Percentiles rank a stretch among this genome's conserved stretches.
Evolutionary conservation across 64 coral and sea anemone genomes (phyloP).

Genomic region (Hydrozoanthus tunicans): DNA sequence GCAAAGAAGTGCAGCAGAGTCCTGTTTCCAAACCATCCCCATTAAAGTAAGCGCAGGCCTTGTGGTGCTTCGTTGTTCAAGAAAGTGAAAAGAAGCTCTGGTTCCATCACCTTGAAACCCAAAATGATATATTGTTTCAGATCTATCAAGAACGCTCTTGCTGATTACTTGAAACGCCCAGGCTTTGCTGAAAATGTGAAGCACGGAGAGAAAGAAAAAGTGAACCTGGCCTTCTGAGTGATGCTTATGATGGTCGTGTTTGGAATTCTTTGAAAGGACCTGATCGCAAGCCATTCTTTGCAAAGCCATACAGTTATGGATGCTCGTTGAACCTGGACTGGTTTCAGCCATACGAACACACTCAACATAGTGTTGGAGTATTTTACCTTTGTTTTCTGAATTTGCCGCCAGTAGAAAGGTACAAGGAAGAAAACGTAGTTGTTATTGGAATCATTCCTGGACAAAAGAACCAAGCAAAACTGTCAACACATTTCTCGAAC

Average conservation of each 20-base stretch:
- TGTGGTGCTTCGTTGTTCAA: too few species aligned
- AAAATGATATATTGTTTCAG: conserved; percentile 1
- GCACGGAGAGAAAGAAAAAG: neutral
- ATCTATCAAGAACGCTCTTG: neutral
- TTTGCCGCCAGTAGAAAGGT: conserved; percentile 58
- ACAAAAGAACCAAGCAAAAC: conserved; percentile 53
- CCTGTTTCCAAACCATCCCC: too few species aligned
- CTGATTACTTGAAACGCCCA: neutral
- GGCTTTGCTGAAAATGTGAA: conserved; percentile 19
- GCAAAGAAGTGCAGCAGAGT: too few species aligned
- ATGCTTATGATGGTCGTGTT: conserved; percentile 11
- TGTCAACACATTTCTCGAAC: conserved; percentile 67
- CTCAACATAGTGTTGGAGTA: conserved; percentile 39
- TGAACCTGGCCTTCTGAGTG: neutral
- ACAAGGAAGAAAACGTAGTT: conserved; percentile 61
- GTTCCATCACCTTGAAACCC: too few species aligned
- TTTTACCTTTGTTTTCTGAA: conserved; percentile 68
- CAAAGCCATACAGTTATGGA: neutral
- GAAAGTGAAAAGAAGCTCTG: too few species aligned
- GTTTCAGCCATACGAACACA: neutral
- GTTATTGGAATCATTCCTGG: conserved; percentile 73
- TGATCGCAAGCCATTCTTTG: neutral
- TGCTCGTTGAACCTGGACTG: neutral
- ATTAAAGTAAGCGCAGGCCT: too few species aligned
- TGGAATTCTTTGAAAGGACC: neutral